phyloP scores from a whole-genome alignment of 2,113 vertebrate species.

The Clinocottus analis region DNA sequence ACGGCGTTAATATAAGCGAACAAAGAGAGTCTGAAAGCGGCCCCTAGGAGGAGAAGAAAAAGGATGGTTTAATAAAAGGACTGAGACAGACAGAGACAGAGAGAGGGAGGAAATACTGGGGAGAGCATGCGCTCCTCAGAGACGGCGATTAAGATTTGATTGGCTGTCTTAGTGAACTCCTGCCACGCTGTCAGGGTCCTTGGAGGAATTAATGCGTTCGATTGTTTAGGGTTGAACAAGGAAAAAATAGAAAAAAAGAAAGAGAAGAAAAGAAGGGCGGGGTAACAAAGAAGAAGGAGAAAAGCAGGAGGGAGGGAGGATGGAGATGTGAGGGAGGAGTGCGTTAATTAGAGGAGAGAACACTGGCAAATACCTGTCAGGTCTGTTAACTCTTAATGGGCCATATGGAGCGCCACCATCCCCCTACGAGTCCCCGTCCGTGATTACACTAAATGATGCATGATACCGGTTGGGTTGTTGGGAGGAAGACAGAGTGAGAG shows the following conservation, averaged over 20 bases:
- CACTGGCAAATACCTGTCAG: conserved; percentile 47
- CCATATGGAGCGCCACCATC: conserved; percentile 17
- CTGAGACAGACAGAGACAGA: not conserved
- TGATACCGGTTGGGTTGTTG: conserved; percentile 9
- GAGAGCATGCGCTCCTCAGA: conserved; percentile 42
- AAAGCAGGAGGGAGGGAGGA: not conserved
- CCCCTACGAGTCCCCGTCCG: not conserved
- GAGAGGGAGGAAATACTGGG: conserved; percentile 37
- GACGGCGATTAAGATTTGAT: conserved; percentile 73
- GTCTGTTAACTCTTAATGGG: conserved; percentile 36
- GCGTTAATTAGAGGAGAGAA: conserved; percentile 52
- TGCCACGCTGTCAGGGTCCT: conserved; percentile 44
- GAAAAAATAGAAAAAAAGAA: not conserved
- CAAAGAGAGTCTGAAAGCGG: conserved; percentile 50
- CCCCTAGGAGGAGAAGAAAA: conserved; percentile 45
- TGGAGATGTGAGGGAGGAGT: not conserved
- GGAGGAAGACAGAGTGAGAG: not conserved
- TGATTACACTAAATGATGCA: conserved; percentile 41
- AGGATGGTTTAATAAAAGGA: conserved; percentile 66
- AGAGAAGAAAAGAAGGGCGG: not conserved
- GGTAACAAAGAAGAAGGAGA: conserved; percentile 20
- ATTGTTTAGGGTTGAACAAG: conserved; percentile 49
- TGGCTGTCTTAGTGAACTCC: conserved; percentile 69
- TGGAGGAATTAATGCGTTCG: conserved; percentile 44
- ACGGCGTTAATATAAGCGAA: conserved; percentile 52